Conservation (phyloP, 1,140 invertebrate species). For the Sycophila sp. region DNA sequence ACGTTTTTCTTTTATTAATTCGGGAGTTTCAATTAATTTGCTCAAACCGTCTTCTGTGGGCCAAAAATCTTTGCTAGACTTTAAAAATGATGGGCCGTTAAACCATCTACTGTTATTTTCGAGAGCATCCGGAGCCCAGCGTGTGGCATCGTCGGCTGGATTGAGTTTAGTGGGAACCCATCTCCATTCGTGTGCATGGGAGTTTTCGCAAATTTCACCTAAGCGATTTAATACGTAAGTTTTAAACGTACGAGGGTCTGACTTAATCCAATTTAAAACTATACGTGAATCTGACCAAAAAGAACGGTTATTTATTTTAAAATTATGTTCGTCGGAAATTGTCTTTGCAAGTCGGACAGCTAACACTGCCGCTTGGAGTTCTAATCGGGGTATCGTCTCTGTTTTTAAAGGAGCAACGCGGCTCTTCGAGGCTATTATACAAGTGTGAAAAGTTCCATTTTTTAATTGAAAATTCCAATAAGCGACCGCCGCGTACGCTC, state of each 20-base stretch:
- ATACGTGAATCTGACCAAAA: slow-evolving; percentile 10
- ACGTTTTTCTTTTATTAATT: neutral
- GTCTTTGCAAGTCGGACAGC: neutral
- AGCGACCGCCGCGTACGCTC: neutral
- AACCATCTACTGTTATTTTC: slow-evolving; percentile 2
- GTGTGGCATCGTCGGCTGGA: slow-evolving; percentile 1
- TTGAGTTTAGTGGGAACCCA: slow-evolving; percentile 5
- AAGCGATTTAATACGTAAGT: neutral
- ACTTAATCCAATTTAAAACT: slow-evolving; percentile 10
- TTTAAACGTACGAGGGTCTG: neutral
- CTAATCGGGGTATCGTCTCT: neutral
- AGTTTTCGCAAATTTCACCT: neutral
- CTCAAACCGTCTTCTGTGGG: neutral
- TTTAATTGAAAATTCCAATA: neutral
- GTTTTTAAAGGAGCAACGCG: neutral
- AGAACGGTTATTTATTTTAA: neutral
- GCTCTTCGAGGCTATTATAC: neutral
- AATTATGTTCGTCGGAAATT: neutral
- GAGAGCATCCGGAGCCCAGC: neutral
- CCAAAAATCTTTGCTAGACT: neutral
- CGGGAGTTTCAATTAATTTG: neutral
- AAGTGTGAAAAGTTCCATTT: neutral
- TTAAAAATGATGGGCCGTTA: neutral
- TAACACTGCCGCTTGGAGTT: slow-evolving; percentile 4
- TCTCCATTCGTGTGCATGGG: neutral